phyloP scores from a whole-genome alignment of 2,113 vertebrate species.

The Clarias macrocephalus region DNA sequence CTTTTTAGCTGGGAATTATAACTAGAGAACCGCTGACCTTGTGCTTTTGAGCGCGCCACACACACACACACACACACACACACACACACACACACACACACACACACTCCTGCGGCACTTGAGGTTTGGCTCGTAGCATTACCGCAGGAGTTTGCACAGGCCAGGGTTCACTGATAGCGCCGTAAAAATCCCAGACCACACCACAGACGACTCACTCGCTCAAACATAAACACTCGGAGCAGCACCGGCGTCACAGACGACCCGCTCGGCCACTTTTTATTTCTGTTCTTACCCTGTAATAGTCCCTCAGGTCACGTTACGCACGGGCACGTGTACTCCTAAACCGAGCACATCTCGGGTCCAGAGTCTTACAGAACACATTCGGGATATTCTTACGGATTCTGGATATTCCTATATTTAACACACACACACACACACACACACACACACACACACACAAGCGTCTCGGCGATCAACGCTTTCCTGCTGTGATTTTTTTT shows the following conservation, averaged over 20 bases:
- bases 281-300: not conserved
- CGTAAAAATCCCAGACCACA: conserved; percentile 9
- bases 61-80: conserved; percentile 9
- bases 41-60: conserved; percentile 13
- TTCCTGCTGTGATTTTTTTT: too few species aligned
- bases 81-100: conserved; percentile 3
- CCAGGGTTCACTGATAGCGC: conserved; percentile 25
- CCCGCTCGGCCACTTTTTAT: not conserved
- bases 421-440: not conserved
- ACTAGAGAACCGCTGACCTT: conserved; percentile 8
- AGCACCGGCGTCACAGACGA: not conserved
- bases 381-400: not conserved
- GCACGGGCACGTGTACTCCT: not conserved
- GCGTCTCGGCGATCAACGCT: not conserved
- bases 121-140: conserved; percentile 11
- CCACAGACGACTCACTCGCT: not conserved
- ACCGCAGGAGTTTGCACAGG: not conserved
- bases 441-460: too few species aligned
- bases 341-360: not conserved
- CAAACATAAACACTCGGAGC: not conserved
- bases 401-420: not conserved
- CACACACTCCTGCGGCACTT: not conserved
- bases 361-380: not conserved
- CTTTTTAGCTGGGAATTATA: conserved; percentile 2
- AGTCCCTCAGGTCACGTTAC: not conserved